Conservation (phyloP, 2,113 vertebrate genomes). For the Aspidoscelis tigris region DNA sequence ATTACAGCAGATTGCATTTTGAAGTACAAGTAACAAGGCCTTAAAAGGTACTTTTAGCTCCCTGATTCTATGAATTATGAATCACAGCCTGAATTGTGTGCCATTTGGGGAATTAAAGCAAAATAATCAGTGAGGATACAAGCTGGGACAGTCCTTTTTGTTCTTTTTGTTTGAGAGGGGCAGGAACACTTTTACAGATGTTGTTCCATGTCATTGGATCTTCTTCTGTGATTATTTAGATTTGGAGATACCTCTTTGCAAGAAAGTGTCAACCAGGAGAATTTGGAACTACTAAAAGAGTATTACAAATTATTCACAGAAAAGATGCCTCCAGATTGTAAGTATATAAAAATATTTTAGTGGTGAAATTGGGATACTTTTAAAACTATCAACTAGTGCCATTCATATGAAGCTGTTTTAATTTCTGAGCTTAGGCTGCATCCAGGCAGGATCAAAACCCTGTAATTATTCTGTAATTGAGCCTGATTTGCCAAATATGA, state of each 20-base stretch:
- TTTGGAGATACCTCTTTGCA: conserved; percentile 97
- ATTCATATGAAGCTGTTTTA: background rate
- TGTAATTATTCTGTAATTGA: too few relatives aligned
- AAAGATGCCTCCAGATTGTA: conserved; percentile 91
- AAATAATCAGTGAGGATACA: background rate
- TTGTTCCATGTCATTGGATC: background rate
- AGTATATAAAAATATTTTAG: conserved; percentile 70
- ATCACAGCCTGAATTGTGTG: too few relatives aligned
- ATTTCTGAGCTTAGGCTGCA: too few relatives aligned
- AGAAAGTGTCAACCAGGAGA: conserved; percentile 96
- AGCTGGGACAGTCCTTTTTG: background rate
- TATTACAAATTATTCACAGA: conserved; percentile 92
- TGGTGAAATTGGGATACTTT: background rate
- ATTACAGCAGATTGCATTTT: too few relatives aligned
- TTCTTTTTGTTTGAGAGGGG: background rate
- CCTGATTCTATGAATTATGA: too few relatives aligned
- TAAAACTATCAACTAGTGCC: background rate
- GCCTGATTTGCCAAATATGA: too few relatives aligned
- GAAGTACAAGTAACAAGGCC: too few relatives aligned
- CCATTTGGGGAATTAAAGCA: background rate
- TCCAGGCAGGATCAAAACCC: too few relatives aligned
- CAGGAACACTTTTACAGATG: background rate
- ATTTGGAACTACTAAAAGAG: conserved; percentile 90
- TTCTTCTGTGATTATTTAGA: conserved; percentile 73
- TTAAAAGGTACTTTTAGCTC: too few relatives aligned